phyloP scores from a whole-genome alignment of 2,113 vertebrate genomes.

The Diadophis punctatus region DNA sequence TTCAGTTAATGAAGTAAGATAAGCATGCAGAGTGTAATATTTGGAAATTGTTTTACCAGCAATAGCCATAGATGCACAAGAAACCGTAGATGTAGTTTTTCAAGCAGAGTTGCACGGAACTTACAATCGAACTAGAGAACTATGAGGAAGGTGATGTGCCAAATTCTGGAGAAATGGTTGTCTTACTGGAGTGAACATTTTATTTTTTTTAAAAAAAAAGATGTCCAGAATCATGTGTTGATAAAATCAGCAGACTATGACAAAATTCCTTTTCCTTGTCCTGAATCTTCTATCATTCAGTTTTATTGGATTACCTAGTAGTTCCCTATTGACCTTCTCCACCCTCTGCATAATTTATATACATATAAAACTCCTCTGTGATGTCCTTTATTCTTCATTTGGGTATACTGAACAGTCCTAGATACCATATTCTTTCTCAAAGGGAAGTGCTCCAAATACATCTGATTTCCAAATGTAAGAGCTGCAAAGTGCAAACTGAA shows the following conservation, averaged over 20 bases:
- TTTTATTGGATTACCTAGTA: not conserved
- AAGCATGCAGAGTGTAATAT: not conserved
- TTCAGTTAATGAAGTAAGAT: not conserved
- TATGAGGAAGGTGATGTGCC: not conserved
- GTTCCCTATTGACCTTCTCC: not conserved
- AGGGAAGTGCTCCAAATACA: not conserved
- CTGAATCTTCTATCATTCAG: not conserved
- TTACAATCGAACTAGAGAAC: not conserved
- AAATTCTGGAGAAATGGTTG: not conserved
- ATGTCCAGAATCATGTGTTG: not conserved
- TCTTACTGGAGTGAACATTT: not conserved
- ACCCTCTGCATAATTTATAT: not conserved
- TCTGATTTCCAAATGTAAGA: not conserved
- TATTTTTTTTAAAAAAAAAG: not conserved
- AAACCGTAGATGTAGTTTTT: not conserved
- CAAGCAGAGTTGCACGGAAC: not conserved
- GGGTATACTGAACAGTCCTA: not conserved
- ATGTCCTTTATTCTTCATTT: not conserved
- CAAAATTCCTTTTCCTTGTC: not conserved
- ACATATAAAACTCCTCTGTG: not conserved
- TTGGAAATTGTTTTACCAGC: not conserved
- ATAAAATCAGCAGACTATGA: not conserved
- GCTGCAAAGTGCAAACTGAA: not conserved
- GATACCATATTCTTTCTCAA: not conserved
- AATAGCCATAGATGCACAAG: not conserved